A percentile compares a stretch with the other conserved stretches of the same genome.
Evolutionary conservation across 2,113 vertebrate species (phyloP).

Genomic region (Pelecanoides urinatrix): DNA sequence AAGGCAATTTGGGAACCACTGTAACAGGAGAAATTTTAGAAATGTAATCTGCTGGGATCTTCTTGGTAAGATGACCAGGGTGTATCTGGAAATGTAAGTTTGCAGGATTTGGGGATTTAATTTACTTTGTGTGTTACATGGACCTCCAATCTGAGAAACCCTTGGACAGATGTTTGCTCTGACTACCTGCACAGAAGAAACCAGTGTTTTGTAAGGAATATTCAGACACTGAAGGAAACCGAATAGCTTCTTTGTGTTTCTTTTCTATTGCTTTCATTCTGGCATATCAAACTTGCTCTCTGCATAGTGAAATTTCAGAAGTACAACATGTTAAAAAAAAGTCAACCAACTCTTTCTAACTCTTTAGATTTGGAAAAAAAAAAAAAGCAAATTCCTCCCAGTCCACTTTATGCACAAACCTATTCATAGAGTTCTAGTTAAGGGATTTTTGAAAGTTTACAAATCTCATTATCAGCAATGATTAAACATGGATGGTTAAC

Average conservation of each 20-base stretch:
- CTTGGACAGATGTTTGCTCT: background rate
- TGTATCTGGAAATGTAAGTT: background rate
- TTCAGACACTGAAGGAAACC: background rate
- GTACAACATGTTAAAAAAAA: background rate
- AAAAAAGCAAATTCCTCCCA: background rate
- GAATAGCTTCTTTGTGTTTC: background rate
- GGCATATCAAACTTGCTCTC: background rate
- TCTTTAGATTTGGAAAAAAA: background rate
- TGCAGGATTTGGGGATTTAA: background rate
- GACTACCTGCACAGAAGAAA: background rate
- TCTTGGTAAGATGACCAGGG: background rate
- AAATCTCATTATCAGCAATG: conserved; percentile 41
- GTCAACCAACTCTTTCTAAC: background rate
- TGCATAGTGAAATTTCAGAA: background rate
- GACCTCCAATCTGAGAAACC: background rate
- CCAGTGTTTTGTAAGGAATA: background rate
- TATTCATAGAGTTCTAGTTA: conserved; percentile 23
- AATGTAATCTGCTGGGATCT: background rate
- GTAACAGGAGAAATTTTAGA: background rate
- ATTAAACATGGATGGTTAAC: conserved; percentile 57
- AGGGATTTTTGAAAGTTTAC: conserved; percentile 7
- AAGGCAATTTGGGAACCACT: background rate
- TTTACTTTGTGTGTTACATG: background rate
- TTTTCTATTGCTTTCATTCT: background rate
- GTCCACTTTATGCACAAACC: background rate